Evolutionary conservation across 1,140 invertebrate species (phyloP).

Genomic region (Dermatophagoides farinae): DNA sequence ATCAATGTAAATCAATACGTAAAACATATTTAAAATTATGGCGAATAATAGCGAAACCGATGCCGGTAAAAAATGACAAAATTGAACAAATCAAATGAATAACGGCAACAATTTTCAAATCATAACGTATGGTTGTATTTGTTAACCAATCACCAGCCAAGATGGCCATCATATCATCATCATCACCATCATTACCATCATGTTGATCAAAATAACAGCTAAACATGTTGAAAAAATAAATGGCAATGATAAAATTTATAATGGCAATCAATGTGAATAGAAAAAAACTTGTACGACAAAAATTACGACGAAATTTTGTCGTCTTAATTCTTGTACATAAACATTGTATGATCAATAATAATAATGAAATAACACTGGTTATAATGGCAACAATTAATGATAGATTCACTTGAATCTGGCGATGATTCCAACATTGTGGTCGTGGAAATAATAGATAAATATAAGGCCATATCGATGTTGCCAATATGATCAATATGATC

Average conservation of each 20-base stretch:
- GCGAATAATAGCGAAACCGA: constrained; percentile 9
- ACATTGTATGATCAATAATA: background rate
- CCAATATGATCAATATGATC: background rate
- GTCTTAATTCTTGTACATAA: background rate
- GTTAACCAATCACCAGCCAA: background rate
- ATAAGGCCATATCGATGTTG: background rate
- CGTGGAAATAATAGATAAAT: background rate
- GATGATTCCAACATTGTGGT: background rate
- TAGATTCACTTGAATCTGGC: background rate
- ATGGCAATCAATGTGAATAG: background rate
- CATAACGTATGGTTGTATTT: background rate
- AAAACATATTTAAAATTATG: constrained; percentile 9
- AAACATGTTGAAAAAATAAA: background rate
- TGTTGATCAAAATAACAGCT: background rate
- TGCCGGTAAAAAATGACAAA: background rate
- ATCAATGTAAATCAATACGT: constrained; percentile 1
- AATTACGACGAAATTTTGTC: background rate
- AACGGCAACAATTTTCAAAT: constrained; percentile 7
- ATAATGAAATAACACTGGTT: background rate
- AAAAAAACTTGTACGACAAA: background rate
- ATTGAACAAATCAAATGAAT: background rate
- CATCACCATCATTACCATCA: background rate
- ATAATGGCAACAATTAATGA: background rate
- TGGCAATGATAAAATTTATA: background rate
- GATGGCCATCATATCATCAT: background rate